Percentiles rank a stretch among this genome's conserved stretches.
These are phyloP conservation scores for Neodiprion pinetum DNA, from an alignment of 1,140 invertebrate species.

Conservation along the genomic window DNA sequence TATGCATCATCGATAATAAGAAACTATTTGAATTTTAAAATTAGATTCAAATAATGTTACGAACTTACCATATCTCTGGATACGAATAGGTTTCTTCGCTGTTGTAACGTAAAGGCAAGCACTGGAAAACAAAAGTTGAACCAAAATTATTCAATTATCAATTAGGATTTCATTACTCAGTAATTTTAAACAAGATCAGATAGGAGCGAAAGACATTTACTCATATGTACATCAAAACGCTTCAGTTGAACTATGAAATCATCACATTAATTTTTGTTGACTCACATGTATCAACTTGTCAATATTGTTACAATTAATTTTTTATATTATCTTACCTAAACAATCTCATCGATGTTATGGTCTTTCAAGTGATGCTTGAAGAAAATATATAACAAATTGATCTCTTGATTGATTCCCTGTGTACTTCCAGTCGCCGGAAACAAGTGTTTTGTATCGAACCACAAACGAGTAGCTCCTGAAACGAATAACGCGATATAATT, in stretches of 20 bases:
- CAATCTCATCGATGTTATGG: neutral
- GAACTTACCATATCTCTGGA: neutral
- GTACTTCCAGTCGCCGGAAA: too few relatives aligned
- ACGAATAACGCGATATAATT: too few relatives aligned
- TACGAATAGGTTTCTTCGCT: conserved; percentile 1
- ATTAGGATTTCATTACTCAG: too few relatives aligned
- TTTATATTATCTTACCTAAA: too few relatives aligned
- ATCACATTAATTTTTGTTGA: conserved; percentile 36
- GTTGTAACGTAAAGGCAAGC: neutral
- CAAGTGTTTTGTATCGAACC: neutral
- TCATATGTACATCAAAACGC: conserved; percentile 36
- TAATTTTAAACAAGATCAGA: conserved; percentile 34
- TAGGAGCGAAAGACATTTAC: conserved; percentile 52
- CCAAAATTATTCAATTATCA: too few relatives aligned
- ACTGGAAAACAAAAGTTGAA: too few relatives aligned
- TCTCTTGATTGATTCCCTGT: neutral
- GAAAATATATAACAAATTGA: neutral
- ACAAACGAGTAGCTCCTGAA: too few relatives aligned
- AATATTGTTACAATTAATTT: neutral
- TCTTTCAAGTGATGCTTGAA: neutral
- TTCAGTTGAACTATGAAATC: conserved; percentile 59
- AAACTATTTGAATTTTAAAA: conserved; percentile 12
- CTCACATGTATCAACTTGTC: conserved; percentile 9
- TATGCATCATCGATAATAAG: conserved; percentile 40
- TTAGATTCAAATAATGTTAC: neutral